Evolutionary conservation across 2,888 invertebrate species (phyloP).

Genomic region (Aphodius granarius): DNA sequence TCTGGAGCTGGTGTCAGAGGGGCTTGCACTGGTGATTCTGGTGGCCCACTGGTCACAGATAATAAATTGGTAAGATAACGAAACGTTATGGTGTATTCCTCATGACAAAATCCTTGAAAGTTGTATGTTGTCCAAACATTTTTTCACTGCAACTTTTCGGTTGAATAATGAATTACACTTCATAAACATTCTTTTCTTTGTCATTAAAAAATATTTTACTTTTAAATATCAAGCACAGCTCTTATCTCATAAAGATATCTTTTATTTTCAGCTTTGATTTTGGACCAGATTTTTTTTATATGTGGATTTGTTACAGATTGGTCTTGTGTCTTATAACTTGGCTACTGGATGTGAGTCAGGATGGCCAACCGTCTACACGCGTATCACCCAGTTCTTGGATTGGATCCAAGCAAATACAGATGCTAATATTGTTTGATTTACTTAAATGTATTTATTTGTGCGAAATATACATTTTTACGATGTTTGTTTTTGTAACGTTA

Average conservation of each 20-base stretch:
- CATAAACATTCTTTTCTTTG: no score
- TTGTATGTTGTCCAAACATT: no score
- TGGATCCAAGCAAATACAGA: slow-evolving; percentile 38
- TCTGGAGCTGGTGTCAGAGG: slow-evolving; percentile 51
- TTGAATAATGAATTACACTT: no score
- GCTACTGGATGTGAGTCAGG: slow-evolving; percentile 40
- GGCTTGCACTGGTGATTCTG: slow-evolving; percentile 58
- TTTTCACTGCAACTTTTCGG: no score
- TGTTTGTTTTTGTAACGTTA: no score
- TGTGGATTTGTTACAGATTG: slow-evolving; percentile 7
- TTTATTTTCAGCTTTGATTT: background rate
- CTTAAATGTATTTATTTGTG: background rate
- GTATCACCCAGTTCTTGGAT: slow-evolving; percentile 41
- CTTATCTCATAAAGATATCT: no score
- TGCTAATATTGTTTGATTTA: slow-evolving; percentile 24
- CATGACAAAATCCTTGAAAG: no score
- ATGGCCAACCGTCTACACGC: slow-evolving; percentile 42
- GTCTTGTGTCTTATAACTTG: slow-evolving; percentile 22
- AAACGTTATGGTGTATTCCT: no score
- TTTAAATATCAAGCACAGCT: no score
- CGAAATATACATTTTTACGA: no score
- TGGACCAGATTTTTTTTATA: no score
- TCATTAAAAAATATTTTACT: no score
- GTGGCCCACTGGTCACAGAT: slow-evolving; percentile 40
- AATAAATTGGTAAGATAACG: slow-evolving; percentile 3